Conservation (phyloP, 2,797 vertebrate species). For the Salarias fasciatus region DNA sequence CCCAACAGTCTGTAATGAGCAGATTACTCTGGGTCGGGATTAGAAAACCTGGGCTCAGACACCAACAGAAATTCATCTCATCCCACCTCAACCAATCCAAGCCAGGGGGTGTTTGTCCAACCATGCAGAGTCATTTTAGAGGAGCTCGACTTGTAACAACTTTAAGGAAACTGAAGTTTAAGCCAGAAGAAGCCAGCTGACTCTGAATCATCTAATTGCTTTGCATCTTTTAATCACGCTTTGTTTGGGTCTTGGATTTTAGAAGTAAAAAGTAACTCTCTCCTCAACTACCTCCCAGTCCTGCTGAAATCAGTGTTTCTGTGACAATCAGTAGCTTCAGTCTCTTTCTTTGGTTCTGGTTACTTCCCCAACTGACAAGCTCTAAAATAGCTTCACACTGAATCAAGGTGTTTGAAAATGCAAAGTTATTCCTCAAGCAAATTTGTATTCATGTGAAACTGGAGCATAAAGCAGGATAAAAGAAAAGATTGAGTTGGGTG, state of each 20-base stretch:
- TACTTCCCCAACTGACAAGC: conserved; percentile 40
- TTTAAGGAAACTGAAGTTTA: conserved; percentile 1
- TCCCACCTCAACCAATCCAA: conserved; percentile 22
- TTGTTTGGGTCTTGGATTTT: no score
- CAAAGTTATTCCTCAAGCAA: conserved; percentile 54
- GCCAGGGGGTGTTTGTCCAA: conserved; percentile 4
- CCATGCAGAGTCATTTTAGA: conserved; percentile 23
- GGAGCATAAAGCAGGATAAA: conserved; percentile 14
- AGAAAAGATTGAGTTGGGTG: conserved; percentile 25
- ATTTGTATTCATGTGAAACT: conserved; percentile 31
- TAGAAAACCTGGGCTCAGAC: conserved; percentile 36
- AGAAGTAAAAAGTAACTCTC: conserved; percentile 4
- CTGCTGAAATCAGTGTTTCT: conserved; percentile 25
- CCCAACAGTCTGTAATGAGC: conserved; percentile 47
- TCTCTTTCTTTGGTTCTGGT: conserved; percentile 51
- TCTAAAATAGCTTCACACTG: conserved; percentile 42
- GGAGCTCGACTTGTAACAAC: conserved; percentile 7
- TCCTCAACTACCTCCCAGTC: conserved; percentile 45
- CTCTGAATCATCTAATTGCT: conserved; percentile 29
- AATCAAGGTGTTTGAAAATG: conserved; percentile 12
- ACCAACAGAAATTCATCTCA: conserved; percentile 34
- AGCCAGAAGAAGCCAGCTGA: conserved; percentile 27
- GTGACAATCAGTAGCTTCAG: conserved; percentile 30
- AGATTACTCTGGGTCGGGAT: conserved; percentile 50
- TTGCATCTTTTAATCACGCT: conserved; percentile 25